phyloP scores from a whole-genome alignment of 2,797 vertebrate species.

The Oreortyx pictus region DNA sequence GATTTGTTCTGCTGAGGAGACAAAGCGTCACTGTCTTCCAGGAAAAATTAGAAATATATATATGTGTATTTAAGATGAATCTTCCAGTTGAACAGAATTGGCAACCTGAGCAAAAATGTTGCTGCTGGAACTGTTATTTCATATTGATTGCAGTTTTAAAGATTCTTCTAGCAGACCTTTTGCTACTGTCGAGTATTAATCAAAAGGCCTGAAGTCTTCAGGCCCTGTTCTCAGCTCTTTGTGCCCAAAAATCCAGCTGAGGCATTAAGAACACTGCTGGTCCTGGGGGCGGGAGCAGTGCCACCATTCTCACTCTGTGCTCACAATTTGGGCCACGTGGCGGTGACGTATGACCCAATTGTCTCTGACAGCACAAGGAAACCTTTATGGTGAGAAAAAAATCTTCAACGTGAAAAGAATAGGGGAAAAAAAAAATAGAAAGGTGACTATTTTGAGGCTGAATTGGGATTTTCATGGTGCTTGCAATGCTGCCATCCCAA shows the following conservation, averaged over 20 bases:
- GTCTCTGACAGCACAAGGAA: background rate
- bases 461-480: background rate
- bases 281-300: background rate
- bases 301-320: background rate
- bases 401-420: background rate
- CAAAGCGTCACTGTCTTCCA: background rate
- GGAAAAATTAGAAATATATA: background rate
- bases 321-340: background rate
- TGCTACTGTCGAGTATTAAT: constrained; percentile 44
- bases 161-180: constrained; percentile 49
- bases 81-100: background rate
- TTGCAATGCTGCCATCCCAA: background rate
- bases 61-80: constrained; percentile 32
- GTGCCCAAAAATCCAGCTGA: background rate
- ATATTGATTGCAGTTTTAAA: constrained; percentile 48
- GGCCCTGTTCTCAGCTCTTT: background rate
- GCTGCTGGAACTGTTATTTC: constrained; percentile 26
- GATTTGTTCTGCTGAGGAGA: background rate
- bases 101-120: constrained; percentile 22
- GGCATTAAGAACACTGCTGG: background rate
- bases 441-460: background rate
- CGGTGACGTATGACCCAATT: background rate
- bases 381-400: background rate
- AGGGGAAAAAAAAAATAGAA: rapidly evolving
- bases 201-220: constrained; percentile 21